phyloP scores from a whole-genome alignment of 2,797 vertebrate genomes.

The Cygnus olor region DNA sequence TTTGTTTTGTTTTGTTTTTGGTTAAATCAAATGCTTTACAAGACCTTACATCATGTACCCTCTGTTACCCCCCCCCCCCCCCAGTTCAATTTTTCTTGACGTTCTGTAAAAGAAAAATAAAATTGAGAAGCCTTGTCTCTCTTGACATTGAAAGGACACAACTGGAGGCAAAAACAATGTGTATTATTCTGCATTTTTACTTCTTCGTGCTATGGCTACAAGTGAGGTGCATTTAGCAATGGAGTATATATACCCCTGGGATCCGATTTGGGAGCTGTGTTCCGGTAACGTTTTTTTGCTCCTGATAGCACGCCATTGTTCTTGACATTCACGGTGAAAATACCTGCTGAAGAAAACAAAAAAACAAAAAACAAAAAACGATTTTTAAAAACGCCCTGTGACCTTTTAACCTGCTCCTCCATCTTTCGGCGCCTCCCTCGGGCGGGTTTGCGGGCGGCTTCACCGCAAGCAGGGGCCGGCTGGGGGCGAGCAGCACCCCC shows the following conservation, averaged over 20 bases:
- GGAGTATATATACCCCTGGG: neutral
- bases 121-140: neutral
- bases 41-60: neutral
- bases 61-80: neutral
- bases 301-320: accelerated
- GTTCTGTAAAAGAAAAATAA: neutral
- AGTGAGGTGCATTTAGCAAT: neutral
- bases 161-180: neutral
- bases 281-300: neutral
- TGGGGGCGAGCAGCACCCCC: too few relatives aligned
- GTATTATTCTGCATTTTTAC: neutral
- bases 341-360: neutral
- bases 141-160: neutral
- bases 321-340: neutral
- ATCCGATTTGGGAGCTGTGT: neutral
- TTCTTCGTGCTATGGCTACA: neutral
- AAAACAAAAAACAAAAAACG: too few relatives aligned
- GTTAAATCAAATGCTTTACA: neutral
- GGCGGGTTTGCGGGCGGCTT: neutral
- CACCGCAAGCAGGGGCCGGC: neutral
- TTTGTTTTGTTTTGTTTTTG: neutral
- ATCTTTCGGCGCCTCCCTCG: neutral
- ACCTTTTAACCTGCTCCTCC: slow-evolving; percentile 11
- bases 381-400: neutral
- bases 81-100: neutral